Conservation (phyloP, 2,888 invertebrate species). For the Leucozona laternaria region DNA sequence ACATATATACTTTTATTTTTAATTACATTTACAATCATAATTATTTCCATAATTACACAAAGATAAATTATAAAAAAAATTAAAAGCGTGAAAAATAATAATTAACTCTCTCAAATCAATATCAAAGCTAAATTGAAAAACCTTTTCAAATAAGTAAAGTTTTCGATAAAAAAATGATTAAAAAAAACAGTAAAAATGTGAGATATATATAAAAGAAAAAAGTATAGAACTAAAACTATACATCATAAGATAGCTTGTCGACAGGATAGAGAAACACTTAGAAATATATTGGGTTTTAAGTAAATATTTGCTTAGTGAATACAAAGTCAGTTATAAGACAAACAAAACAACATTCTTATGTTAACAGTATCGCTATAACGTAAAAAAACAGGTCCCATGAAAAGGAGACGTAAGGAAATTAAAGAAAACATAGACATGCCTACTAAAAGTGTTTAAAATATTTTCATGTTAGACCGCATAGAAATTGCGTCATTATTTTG, state of each 20-base stretch:
- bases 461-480: slow-evolving; percentile 39
- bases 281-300: slow-evolving; percentile 30
- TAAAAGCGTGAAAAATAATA: slow-evolving; percentile 31
- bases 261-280: slow-evolving; percentile 71
- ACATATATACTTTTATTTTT: slow-evolving; percentile 50
- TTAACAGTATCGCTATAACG: slow-evolving; percentile 27
- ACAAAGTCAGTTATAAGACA: neutral
- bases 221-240: neutral
- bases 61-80: slow-evolving; percentile 2
- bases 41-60: slow-evolving; percentile 51
- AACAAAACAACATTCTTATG: slow-evolving; percentile 1
- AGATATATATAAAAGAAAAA: neutral
- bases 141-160: neutral
- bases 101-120: slow-evolving; percentile 34
- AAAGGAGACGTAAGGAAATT: slow-evolving; percentile 6
- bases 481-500: slow-evolving; percentile 31
- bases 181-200: neutral
- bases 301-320: slow-evolving; percentile 35
- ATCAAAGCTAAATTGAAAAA: neutral
- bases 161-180: neutral
- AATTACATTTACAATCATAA: slow-evolving; percentile 56
- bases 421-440: neutral
- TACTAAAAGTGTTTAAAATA: slow-evolving; percentile 27
- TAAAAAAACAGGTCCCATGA: neutral
- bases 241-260: slow-evolving; percentile 24